Evolutionary conservation across 1,140 invertebrate genomes (phyloP).

Genomic region (Ostrea denselamellosa): DNA sequence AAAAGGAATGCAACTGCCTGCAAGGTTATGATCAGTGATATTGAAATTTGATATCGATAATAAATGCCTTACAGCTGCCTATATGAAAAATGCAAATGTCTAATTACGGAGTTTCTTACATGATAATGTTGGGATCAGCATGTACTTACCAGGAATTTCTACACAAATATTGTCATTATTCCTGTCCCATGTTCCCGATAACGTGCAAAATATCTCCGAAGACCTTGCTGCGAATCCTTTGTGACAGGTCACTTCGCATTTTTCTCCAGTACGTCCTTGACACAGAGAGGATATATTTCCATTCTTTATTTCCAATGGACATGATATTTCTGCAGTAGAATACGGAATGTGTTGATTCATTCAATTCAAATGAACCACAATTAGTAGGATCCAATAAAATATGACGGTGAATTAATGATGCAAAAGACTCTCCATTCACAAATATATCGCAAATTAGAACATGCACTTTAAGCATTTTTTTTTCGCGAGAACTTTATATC

Average conservation of each 20-base stretch:
- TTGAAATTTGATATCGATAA: not conserved
- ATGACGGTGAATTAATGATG: not conserved
- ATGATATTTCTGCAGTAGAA: not conserved
- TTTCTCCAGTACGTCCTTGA: not conserved
- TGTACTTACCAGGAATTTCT: not conserved
- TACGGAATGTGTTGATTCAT: not conserved
- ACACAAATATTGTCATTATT: not conserved
- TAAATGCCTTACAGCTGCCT: not conserved
- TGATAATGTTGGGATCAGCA: not conserved
- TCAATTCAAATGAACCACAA: not conserved
- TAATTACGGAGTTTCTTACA: not conserved
- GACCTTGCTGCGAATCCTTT: not conserved
- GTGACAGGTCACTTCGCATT: not conserved
- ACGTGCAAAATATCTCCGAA: not conserved
- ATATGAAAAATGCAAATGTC: no score
- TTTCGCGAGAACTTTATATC: not conserved
- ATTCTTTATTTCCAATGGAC: not conserved
- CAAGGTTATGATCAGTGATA: not conserved
- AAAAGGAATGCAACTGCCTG: not conserved
- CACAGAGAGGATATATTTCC: not conserved
- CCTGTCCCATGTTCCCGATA: not conserved
- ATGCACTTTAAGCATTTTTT: not conserved
- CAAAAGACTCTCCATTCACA: not conserved
- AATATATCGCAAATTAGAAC: not conserved
- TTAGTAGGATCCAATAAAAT: not conserved